Conservation (phyloP, 2,797 vertebrate species). For the Balearica regulorum region DNA sequence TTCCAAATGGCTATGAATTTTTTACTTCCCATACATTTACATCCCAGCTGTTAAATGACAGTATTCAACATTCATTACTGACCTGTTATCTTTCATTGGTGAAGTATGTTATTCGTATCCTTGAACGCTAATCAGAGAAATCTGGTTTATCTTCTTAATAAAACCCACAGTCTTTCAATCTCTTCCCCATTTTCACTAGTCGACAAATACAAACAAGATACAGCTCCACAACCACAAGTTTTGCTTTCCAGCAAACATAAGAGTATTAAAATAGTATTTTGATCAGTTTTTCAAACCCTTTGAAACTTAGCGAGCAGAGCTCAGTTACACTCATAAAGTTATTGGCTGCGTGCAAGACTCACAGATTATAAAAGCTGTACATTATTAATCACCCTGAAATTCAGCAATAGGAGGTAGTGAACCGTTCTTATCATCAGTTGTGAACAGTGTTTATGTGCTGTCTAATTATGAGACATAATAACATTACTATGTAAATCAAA, state of each 20-base stretch:
- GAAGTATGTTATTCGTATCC: neutral
- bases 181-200: neutral
- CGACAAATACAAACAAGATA: neutral
- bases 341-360: neutral
- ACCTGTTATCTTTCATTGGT: neutral
- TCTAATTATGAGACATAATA: constrained; percentile 31
- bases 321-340: neutral
- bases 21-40: neutral
- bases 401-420: neutral
- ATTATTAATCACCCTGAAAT: constrained; percentile 13
- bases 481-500: constrained; percentile 53
- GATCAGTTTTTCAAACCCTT: neutral
- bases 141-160: neutral
- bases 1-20: neutral
- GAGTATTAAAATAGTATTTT: neutral
- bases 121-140: neutral
- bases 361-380: neutral
- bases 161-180: neutral
- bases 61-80: neutral
- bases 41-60: neutral
- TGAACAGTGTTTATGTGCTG: constrained; percentile 10
- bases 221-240: neutral
- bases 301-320: neutral
- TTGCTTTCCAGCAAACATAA: neutral
- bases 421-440: constrained; percentile 1